These are phyloP conservation scores for Oscarella lobularis DNA, from an alignment of 37 sponge, comb jelly and placozoan species.

Conservation along the genomic window DNA sequence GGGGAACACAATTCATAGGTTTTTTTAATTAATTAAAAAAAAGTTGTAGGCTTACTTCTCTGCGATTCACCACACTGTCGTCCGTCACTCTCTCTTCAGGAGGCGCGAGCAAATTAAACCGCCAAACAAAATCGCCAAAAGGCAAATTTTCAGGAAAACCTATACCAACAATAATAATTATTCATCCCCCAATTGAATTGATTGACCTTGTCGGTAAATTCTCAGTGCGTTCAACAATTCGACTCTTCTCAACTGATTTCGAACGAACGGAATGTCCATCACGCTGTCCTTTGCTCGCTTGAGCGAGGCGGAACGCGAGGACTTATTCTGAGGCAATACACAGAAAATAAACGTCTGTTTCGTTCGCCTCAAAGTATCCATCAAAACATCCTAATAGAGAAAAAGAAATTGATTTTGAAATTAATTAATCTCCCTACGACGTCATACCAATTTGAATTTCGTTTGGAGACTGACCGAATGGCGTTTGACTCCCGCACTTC, in stretches of 20 bases:
- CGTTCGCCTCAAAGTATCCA: slow-evolving; percentile 65
- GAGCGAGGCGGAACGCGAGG: not conserved
- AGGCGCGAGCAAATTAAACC: slow-evolving; percentile 53
- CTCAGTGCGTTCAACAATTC: slow-evolving; percentile 84
- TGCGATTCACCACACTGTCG: not conserved
- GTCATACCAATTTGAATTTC: slow-evolving; percentile 81
- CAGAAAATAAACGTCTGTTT: slow-evolving; percentile 88
- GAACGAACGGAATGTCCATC: slow-evolving; percentile 80
- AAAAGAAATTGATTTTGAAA: not conserved
- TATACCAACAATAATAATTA: slow-evolving; percentile 4
- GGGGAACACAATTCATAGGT: not conserved
- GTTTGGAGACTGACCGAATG: slow-evolving; percentile 82
- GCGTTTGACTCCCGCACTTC: slow-evolving; percentile 59
- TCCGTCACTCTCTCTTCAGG: slow-evolving; percentile 15
- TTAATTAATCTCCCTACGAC: not conserved
- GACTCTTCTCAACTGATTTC: slow-evolving; percentile 62
- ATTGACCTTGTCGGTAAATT: slow-evolving; percentile 87
- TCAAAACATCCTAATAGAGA: slow-evolving; percentile 49
- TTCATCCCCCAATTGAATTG: not conserved
- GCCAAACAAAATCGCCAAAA: slow-evolving; percentile 77
- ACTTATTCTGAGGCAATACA: slow-evolving; percentile 50
- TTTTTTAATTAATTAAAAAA: not conserved
- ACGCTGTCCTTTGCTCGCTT: slow-evolving; percentile 1
- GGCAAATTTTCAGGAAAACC: slow-evolving; percentile 91
- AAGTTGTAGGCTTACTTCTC: not conserved